Evolutionary conservation across 2,888 invertebrate genomes (phyloP), one percentile per base, ranked within the genome.

Genomic region (Drosophila pullipes): DNA sequence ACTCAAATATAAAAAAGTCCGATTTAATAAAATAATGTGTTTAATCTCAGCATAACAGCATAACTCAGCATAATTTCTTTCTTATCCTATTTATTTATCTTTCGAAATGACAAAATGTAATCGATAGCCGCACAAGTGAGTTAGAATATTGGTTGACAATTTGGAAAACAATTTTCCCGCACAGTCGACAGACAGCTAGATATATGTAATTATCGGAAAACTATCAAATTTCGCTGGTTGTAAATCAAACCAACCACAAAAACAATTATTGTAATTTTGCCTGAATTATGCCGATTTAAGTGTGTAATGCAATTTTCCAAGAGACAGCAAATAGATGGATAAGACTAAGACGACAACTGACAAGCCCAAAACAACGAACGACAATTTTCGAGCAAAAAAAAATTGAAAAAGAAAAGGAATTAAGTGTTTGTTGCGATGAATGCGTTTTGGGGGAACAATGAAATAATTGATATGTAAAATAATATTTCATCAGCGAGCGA

Each of bases 401-500:
- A 16, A 16, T 25, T 25, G 7, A 30, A 30, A 30, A 53, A 54
- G 9, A 69, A 53, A 55, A 53, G 58, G 60, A 74, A 69, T 66
- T 49, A 28, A 54, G 63, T 28, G 33, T 59, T 35, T 25, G 22
- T 22, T 25, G 11, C 16, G 57, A 31, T 6, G 31, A 50, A 37
- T 37, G 16, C 18, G 37, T 18, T 37, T 37, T 18, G 3, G 37
- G 31, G n/a, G 69, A 81, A 92, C 90, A 93, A 93, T 87, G 82
- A 78, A 83, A 90, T 92, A 93, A 92, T 92, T 93, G 93, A 92
- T 92, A 92, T 92, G 92, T 93, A 92, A 93, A 93, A 90, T 93
- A 92, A 93, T 93, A 93, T 76, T 53, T 58, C 33, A 68, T 39
- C 18, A 59, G 5, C 44, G 52, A 72, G 33, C 57, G 82, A 78